These are phyloP conservation scores for Drosophila carrolli DNA, from an alignment of 1,140 invertebrate genomes.

Conservation along the genomic window DNA sequence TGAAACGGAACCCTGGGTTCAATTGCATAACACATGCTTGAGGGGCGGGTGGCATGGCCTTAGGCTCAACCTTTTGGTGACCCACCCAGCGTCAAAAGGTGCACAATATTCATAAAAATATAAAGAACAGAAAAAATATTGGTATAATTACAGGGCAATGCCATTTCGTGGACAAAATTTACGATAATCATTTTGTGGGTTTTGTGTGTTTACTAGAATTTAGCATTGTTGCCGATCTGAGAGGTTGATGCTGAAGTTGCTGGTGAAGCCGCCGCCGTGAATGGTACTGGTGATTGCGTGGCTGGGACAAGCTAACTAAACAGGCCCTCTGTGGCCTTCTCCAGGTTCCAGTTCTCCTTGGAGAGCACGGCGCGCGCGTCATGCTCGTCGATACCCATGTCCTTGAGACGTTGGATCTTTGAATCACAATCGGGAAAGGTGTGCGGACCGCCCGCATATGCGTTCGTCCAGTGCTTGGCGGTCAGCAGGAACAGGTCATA, in stretches of 20 bases:
- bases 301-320: conserved; percentile 90
- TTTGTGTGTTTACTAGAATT: conserved; percentile 24
- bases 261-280: conserved; percentile 11
- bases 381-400: conserved; percentile 95
- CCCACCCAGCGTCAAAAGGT: conserved; percentile 36
- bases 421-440: conserved; percentile 91
- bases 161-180: conserved; percentile 25
- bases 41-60: conserved; percentile 19
- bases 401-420: conserved; percentile 92
- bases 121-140: conserved; percentile 1
- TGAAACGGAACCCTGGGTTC: conserved; percentile 42
- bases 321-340: conserved; percentile 93
- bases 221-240: conserved; percentile 20
- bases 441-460: conserved; percentile 95
- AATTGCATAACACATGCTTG: conserved; percentile 40
- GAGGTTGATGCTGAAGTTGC: conserved; percentile 15
- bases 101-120: not conserved
- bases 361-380: conserved; percentile 93
- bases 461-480: conserved; percentile 97
- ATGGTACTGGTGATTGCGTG: conserved; percentile 10
- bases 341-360: conserved; percentile 95
- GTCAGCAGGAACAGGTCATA: conserved; percentile 94
- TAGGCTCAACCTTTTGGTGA: conserved; percentile 54
- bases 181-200: conserved; percentile 8
- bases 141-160: conserved; percentile 11